A percentile compares a stretch with the other conserved stretches of the same genome.
Evolutionary conservation across 2,888 invertebrate species (phyloP).

Genomic region (Ctena decussata): DNA sequence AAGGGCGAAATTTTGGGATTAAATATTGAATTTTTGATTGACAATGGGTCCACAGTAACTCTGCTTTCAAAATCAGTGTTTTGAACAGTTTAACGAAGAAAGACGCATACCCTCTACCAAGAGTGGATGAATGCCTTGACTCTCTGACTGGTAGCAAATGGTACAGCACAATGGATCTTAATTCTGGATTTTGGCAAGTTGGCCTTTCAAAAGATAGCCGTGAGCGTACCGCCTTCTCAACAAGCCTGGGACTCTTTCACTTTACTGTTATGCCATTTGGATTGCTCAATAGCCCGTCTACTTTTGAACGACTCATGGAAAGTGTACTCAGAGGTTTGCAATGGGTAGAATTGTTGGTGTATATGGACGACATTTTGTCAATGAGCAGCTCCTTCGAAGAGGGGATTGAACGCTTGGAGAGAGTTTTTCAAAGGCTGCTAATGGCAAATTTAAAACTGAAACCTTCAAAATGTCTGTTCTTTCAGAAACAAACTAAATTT

Average conservation of each 20-base stretch:
- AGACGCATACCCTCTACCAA: slow-evolving; percentile 67
- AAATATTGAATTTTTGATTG: too few relatives aligned
- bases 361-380: slow-evolving; percentile 68
- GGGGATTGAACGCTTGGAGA: slow-evolving; percentile 22
- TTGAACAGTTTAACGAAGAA: slow-evolving; percentile 64
- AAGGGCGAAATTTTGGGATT: too few relatives aligned
- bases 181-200: slow-evolving; percentile 69
- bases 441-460: slow-evolving; percentile 59
- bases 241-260: slow-evolving; percentile 10
- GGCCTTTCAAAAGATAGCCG: slow-evolving; percentile 21
- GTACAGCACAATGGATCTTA: slow-evolving; percentile 62
- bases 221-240: neutral
- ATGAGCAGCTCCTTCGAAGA: slow-evolving; percentile 23
- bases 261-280: neutral
- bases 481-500: slow-evolving; percentile 36
- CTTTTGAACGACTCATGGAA: slow-evolving; percentile 69
- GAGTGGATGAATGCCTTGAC: slow-evolving; percentile 62
- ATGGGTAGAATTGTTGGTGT: slow-evolving; percentile 41
- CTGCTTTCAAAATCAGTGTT: too few relatives aligned
- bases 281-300: slow-evolving; percentile 53
- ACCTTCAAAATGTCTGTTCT: slow-evolving; percentile 60
- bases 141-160: slow-evolving; percentile 39
- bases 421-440: slow-evolving; percentile 45
- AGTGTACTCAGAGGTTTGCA: slow-evolving; percentile 46
- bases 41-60: too few relatives aligned